phyloP scores from a whole-genome alignment of 2,797 vertebrate genomes.

The Hemibagrus guttatus region DNA sequence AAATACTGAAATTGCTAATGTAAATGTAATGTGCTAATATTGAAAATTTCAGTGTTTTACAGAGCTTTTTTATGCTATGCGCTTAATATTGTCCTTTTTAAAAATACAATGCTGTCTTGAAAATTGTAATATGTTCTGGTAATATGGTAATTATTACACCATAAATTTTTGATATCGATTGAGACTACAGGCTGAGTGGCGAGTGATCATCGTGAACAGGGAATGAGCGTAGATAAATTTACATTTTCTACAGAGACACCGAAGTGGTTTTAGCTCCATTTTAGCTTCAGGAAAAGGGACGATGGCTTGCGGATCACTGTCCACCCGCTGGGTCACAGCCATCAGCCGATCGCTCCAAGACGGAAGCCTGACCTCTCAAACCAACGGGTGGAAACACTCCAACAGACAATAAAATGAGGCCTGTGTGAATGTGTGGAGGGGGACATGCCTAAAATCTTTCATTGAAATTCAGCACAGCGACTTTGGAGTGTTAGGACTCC shows the following conservation, averaged over 20 bases:
- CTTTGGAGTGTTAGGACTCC: constrained; percentile 75
- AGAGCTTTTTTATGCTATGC: too few species aligned
- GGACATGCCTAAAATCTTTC: constrained; percentile 68
- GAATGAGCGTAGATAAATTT: constrained; percentile 33
- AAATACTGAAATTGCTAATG: not conserved
- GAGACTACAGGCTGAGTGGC: constrained; percentile 7
- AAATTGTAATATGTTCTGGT: not conserved
- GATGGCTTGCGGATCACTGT: constrained; percentile 21
- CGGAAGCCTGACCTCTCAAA: constrained; percentile 79
- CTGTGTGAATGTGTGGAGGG: constrained; percentile 56
- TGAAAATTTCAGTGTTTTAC: too few species aligned
- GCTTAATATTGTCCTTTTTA: not conserved
- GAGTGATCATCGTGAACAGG: constrained; percentile 24
- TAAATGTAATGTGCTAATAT: too few species aligned
- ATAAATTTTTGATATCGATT: constrained; percentile 4
- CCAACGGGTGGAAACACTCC: constrained; percentile 69
- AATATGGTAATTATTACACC: not conserved
- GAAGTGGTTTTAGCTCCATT: constrained; percentile 28
- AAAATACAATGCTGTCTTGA: not conserved
- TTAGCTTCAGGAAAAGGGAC: constrained; percentile 45
- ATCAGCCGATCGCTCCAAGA: constrained; percentile 58
- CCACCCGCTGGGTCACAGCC: constrained; percentile 64
- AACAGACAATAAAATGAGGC: constrained; percentile 80
- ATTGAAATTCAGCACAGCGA: constrained; percentile 80
- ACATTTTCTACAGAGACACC: constrained; percentile 35